phyloP scores from a whole-genome alignment of 1,140 invertebrate genomes.

The Gerris buenoi region DNA sequence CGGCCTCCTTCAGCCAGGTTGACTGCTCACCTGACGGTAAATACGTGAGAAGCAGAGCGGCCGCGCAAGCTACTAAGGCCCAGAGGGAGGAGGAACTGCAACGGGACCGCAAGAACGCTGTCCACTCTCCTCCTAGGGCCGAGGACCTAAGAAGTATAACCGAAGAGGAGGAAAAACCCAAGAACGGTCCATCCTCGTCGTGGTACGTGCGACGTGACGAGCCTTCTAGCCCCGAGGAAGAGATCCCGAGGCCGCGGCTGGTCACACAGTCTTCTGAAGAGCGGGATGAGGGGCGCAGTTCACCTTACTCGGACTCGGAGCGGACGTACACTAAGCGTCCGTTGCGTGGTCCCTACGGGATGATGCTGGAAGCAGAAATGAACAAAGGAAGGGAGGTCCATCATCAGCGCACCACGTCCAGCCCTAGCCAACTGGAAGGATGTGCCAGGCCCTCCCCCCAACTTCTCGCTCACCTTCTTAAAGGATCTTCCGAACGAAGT shows the following conservation, averaged over 20 bases:
- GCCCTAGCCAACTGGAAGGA: conserved; percentile 55
- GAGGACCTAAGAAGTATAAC: not conserved
- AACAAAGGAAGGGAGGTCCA: conserved; percentile 44
- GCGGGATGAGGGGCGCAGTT: conserved; percentile 38
- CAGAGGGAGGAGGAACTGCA: conserved; percentile 28
- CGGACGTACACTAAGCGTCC: conserved; percentile 55
- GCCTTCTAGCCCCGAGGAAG: conserved; percentile 35
- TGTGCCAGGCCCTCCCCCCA: conserved; percentile 42
- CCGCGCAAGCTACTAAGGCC: conserved; percentile 10
- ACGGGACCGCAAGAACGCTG: not conserved
- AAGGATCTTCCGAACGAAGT: conserved; percentile 53
- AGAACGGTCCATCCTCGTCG: not conserved
- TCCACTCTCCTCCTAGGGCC: not conserved
- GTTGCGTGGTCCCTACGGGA: conserved; percentile 59
- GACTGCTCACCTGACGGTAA: conserved; percentile 40
- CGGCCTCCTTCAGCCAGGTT: conserved; percentile 69
- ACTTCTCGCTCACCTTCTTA: conserved; percentile 51
- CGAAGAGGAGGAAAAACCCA: not conserved
- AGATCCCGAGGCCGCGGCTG: conserved; percentile 33
- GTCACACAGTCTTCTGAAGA: conserved; percentile 56
- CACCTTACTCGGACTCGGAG: conserved; percentile 36
- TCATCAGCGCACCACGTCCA: conserved; percentile 61
- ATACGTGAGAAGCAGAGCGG: conserved; percentile 23
- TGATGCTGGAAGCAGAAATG: conserved; percentile 71
- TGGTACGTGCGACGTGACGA: conserved; percentile 29